Evolutionary conservation across 2,888 invertebrate genomes (phyloP).

Genomic region (Herminia tarsipennalis): DNA sequence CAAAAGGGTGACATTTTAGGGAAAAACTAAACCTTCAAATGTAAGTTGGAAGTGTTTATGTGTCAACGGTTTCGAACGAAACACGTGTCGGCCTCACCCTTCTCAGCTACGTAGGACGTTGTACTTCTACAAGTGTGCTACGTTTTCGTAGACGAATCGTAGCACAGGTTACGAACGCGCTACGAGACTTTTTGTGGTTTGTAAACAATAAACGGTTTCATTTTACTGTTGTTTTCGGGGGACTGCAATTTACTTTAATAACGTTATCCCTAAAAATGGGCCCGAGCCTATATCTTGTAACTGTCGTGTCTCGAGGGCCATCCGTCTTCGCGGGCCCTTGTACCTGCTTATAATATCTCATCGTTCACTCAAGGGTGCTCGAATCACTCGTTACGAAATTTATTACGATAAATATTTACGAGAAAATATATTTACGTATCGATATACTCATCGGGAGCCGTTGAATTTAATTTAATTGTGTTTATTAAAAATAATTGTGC

Average conservation of each 20-base stretch:
- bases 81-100: too few species aligned
- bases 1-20: too few species aligned
- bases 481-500: neutral
- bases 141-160: constrained; percentile 29
- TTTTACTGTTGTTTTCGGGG: constrained; percentile 4
- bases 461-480: neutral
- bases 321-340: constrained; percentile 54
- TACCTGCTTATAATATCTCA: constrained; percentile 53
- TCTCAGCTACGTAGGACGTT: neutral
- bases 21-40: too few species aligned
- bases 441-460: neutral
- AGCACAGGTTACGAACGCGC: constrained; percentile 25
- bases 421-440: neutral
- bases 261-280: constrained; percentile 47
- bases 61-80: too few species aligned
- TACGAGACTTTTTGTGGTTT: constrained; percentile 29
- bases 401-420: constrained; percentile 27
- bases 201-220: constrained; percentile 35
- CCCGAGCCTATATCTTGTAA: constrained; percentile 42
- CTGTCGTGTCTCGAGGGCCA: constrained; percentile 57
- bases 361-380: constrained; percentile 33
- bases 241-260: constrained; percentile 33
- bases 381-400: constrained; percentile 19
- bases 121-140: constrained; percentile 9
- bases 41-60: too few species aligned